Base-by-base conservation (phyloP, 2,888 invertebrate species). In the Prosapia bicincta region DNA sequence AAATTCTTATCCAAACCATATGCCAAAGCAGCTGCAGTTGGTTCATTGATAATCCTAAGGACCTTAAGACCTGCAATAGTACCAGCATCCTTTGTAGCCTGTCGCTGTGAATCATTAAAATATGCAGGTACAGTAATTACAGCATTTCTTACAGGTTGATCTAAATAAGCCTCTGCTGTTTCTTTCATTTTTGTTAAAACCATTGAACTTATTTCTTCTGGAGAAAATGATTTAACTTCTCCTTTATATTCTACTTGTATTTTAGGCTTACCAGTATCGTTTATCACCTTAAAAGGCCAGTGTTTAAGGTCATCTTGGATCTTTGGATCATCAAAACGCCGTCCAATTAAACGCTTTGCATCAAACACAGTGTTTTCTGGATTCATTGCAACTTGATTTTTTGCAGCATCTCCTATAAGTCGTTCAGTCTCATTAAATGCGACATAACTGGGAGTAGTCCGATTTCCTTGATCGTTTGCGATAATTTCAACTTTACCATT, bases 1-100 rank as follows among this genome's bases (percentile, higher is more conserved):
- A 82, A 75, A 54, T 80, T 81, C 72, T 82, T 82, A 74, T 82
- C 81, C 90, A 66, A 90, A 7, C 96, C 96, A 82, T 96, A 95
- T 76, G 95, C 94, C 77, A 95, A 86, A 66, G 95, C 95, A 24
- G 95, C 95, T 0, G 94, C 94, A 1, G 96, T 96, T 9, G 96
- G 96, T 84, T 97, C 96, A 26, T 96, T 95, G 80, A 96, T 94
- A 78, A 97, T 96, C 81, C 96, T 89, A 65, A 96, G 86, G 1
- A 97, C 95, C 84, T 96, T 96, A 26, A 97, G 84, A 0, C 93
- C 96, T 25, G 96, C 92, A 82, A 93, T 93, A 2, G 88, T 88
- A 0, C 96, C 96, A 13, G 96, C 95, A 85, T 97, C 97, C 85
- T 96, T 96, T 9, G 96, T 91, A 2, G 90, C 90, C 83, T 91